Conservation (phyloP, 2,113 vertebrate species). For the Pavo muticus region DNA sequence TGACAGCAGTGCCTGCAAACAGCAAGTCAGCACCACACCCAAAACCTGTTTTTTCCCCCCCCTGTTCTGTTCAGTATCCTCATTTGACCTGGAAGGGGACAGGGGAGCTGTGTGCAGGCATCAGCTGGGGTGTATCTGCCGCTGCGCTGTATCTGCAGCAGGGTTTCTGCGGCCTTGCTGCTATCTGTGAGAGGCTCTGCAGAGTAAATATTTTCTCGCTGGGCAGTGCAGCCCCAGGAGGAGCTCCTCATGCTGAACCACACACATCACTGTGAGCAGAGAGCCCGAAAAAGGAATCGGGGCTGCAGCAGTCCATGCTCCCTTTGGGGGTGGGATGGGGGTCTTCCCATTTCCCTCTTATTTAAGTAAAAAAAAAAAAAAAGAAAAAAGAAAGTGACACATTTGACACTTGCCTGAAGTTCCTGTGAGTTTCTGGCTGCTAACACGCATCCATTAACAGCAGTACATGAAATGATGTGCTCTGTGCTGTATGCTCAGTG, state of each 20-base stretch:
- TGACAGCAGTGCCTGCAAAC: background rate
- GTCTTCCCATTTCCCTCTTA: background rate
- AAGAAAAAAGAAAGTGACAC: background rate
- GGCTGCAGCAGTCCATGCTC: background rate
- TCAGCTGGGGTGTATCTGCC: background rate
- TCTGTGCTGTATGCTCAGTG: background rate
- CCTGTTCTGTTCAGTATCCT: background rate
- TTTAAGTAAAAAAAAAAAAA: background rate
- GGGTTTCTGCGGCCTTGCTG: background rate
- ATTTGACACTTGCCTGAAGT: background rate
- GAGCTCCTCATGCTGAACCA: background rate
- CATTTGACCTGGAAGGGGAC: background rate
- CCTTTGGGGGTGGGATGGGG: rapidly evolving
- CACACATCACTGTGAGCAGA: background rate
- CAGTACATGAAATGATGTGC: too few relatives aligned
- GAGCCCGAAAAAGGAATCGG: rapidly evolving
- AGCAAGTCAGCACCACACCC: background rate
- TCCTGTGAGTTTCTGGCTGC: background rate
- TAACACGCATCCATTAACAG: background rate
- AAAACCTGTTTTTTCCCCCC: background rate
- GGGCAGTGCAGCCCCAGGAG: rapidly evolving
- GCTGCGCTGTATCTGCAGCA: rapidly evolving
- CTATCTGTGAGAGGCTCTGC: background rate
- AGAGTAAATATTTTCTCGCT: background rate
- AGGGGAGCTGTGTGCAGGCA: background rate